Base-by-base conservation (phyloP, 2,113 vertebrate species). In the Carassius carassius region DNA sequence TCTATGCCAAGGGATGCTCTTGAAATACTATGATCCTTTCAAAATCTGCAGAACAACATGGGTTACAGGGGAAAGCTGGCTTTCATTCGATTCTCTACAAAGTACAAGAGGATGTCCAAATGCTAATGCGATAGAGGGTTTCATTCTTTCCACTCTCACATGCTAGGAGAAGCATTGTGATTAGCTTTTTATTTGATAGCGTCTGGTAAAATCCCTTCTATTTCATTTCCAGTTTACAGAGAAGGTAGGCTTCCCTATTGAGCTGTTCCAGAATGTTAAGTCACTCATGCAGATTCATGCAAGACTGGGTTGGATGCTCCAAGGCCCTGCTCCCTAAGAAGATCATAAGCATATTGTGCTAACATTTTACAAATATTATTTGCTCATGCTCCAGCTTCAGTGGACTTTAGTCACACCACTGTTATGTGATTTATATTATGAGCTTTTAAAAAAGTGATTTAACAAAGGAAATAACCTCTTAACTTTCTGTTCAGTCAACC, bases 381-480 rank as follows among this genome's bases (percentile, higher is more conserved):
- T 58, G 54, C 54, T 58, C 19, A 58, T 21, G 21, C 54, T 21
- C 12, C n/a, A 63, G 25, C 1, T 67, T 67, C 63, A 32, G 63
- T 67, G 63, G 19, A 58, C 25, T 67, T 67, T 23, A 32, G 63
- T 67, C 13, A 21, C 17, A 21, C 17, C 17, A 21, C 54, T 54
- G 51, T 17, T 54, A 14, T 54, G 14, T 6, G 16, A 54, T 54
- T 54, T 54, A 54, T 54, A 54, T 54, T 6, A 17, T 54, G 51
- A 54, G 16, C 51, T 54, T 54, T 54, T 65, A 13, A 29, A 29
- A 63, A 12, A 29, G 25, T 2, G 13, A 67, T 67, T 16, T 9
- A 35, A 10, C 21, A 41, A 37, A 41, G 12, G 0, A 41, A 11
- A n/a, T n/a, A n/a, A 95, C 97, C 94, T 95, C 87, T 92, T 94